These are phyloP conservation scores for Peucedramus taeniatus DNA, from an alignment of 2,113 vertebrate genomes.

Conservation along the genomic window DNA sequence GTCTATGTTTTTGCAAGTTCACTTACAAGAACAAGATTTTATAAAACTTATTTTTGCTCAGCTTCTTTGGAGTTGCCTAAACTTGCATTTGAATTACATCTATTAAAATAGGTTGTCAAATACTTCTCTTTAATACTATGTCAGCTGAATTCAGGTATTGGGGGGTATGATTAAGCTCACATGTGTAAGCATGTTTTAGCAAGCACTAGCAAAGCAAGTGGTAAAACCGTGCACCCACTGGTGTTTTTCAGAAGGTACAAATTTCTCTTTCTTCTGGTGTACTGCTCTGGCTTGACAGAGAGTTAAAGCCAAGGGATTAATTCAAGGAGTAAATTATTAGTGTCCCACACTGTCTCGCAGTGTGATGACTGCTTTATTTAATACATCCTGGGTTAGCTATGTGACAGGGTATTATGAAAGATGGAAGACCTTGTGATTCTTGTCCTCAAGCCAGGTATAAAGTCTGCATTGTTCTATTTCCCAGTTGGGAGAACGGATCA, in stretches of 20 bases:
- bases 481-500: rapidly evolving
- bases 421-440: background rate
- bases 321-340: background rate
- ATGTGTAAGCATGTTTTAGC: background rate
- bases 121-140: background rate
- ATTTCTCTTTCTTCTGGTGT: background rate
- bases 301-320: background rate
- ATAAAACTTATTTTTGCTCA: background rate
- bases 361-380: background rate
- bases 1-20: background rate
- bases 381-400: background rate
- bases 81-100: background rate
- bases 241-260: background rate
- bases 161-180: background rate
- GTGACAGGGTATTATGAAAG: background rate
- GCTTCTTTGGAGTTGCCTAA: background rate
- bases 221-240: background rate
- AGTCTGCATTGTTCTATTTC: background rate
- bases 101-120: background rate
- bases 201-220: background rate
- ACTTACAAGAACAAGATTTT: background rate
- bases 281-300: background rate
- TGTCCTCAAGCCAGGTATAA: background rate
- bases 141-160: background rate
- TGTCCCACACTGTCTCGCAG: background rate